Evolutionary conservation across 2,797 vertebrate species (phyloP), one percentile per base, ranked within the genome.

Genomic region (Urophycis tenuis): DNA sequence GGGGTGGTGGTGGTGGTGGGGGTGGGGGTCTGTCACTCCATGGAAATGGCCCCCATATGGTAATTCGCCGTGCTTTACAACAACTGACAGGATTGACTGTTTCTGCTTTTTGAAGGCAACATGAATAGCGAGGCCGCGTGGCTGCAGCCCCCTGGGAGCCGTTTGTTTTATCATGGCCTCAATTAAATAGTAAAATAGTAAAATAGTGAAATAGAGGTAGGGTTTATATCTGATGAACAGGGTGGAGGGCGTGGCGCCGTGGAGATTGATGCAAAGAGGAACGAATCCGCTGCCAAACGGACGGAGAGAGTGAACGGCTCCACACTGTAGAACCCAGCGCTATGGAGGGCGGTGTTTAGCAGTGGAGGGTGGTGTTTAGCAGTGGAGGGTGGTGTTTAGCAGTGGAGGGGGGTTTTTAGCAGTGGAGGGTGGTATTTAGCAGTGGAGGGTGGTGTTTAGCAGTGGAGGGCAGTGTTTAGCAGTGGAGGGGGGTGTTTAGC

Each of bases 11-110:
- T 6, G 39, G 39, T 6, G 49, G 49, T 19, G 49, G 22, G 49
- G 49, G 49, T 19, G 19, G 49, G 89, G 81, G 83, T 90, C 91
- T 93, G 92, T 92, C 91, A 92, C 88, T 92, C 89, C 87, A 87
- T 92, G 92, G 91, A 93, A 93, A 93, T 91, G 89, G 92, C 89
- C 90, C 93, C 93, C 91, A 91, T 93, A 94, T 94, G 94, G 92
- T 93, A 94, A 94, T 92, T 89, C 88, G 90, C 87, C 83, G 83
- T 90, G 91, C 89, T 93, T 91, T 93, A 93, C 92, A 93, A 90
- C 92, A 91, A 92, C 90, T 92, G 91, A 89, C 88, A 91, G 91
- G 90, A 92, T 94, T 94, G 92, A 93, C 92, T 92, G 91, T 91
- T 92, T 88, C 92, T 72, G 84, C 89, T 92, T 60, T 60, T 91